A percentile compares a stretch with the other conserved stretches of the same genome.
Evolutionary conservation across 2,797 vertebrate genomes (phyloP).

Genomic region (Triplophysa bombifrons): DNA sequence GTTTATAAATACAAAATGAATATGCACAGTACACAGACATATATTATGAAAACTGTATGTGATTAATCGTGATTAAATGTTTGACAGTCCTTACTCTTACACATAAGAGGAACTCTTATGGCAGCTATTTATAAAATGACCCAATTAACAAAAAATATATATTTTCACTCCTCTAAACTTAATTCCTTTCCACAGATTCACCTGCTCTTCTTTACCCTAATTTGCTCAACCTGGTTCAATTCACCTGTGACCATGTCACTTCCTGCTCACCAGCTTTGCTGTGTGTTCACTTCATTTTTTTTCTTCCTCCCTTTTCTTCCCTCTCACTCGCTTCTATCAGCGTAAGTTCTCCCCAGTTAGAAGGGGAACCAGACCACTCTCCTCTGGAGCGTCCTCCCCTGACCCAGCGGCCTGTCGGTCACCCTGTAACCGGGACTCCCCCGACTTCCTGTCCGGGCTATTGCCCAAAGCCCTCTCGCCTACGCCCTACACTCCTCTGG

Average conservation of each 20-base stretch:
- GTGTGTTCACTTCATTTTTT: constrained; percentile 67
- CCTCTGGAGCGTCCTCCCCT: constrained; percentile 77
- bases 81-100: too few relatives aligned
- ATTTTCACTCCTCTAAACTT: constrained; percentile 23
- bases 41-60: too few relatives aligned
- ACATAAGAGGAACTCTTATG: neutral
- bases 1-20: too few relatives aligned
- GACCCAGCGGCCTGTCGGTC: constrained; percentile 73
- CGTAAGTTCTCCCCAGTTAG: constrained; percentile 62
- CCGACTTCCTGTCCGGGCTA: constrained; percentile 76
- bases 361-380: constrained; percentile 69
- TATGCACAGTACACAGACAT: too few relatives aligned
- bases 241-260: constrained; percentile 59
- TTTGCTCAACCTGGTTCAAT: constrained; percentile 46
- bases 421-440: constrained; percentile 76
- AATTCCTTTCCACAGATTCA: constrained; percentile 41
- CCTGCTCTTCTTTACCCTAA: constrained; percentile 43
- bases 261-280: constrained; percentile 65
- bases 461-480: constrained; percentile 75
- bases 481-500: constrained; percentile 69
- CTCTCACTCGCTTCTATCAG: constrained; percentile 70
- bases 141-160: neutral
- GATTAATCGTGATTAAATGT: too few relatives aligned
- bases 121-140: neutral
- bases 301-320: constrained; percentile 70